A percentile compares a stretch with the other conserved stretches of the same genome.
phyloP scores from a whole-genome alignment of 2,113 vertebrate genomes.

The Apeltes quadracus region DNA sequence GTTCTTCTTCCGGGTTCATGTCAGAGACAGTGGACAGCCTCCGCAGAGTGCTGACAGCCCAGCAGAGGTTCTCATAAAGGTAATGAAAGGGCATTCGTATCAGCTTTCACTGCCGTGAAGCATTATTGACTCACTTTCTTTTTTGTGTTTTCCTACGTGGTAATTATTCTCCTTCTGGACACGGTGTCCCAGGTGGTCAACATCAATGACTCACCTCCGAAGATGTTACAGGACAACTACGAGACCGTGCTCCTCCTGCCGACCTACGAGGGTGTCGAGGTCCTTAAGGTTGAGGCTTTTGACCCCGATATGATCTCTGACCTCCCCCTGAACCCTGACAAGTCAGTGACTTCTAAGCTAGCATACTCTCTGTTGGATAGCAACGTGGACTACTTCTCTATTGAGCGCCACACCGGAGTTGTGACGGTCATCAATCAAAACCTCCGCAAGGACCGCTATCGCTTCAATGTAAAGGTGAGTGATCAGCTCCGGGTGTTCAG shows the following conservation, averaged over 20 bases:
- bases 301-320: slow-evolving; percentile 89
- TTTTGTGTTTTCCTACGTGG: not conserved
- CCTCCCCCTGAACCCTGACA: slow-evolving; percentile 84
- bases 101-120: not conserved
- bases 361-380: slow-evolving; percentile 88
- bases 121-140: slow-evolving; percentile 5
- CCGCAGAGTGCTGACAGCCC: slow-evolving; percentile 87
- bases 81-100: slow-evolving; percentile 29
- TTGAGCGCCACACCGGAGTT: slow-evolving; percentile 87
- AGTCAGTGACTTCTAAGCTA: slow-evolving; percentile 80
- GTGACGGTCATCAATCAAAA: slow-evolving; percentile 88
- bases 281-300: slow-evolving; percentile 87
- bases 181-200: slow-evolving; percentile 81
- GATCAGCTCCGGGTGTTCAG: not conserved
- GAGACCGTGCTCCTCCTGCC: slow-evolving; percentile 91
- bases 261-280: slow-evolving; percentile 90
- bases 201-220: slow-evolving; percentile 94
- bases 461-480: slow-evolving; percentile 84
- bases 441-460: slow-evolving; percentile 90
- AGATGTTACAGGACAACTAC: slow-evolving; percentile 90
- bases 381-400: slow-evolving; percentile 85
- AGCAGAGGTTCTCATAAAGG: slow-evolving; percentile 89
- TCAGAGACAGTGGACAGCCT: slow-evolving; percentile 92
- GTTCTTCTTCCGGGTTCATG: slow-evolving; percentile 92
- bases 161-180: slow-evolving; percentile 1